Evolutionary conservation across 2,888 invertebrate genomes (phyloP).

Genomic region (Tenthredo distinguenda): DNA sequence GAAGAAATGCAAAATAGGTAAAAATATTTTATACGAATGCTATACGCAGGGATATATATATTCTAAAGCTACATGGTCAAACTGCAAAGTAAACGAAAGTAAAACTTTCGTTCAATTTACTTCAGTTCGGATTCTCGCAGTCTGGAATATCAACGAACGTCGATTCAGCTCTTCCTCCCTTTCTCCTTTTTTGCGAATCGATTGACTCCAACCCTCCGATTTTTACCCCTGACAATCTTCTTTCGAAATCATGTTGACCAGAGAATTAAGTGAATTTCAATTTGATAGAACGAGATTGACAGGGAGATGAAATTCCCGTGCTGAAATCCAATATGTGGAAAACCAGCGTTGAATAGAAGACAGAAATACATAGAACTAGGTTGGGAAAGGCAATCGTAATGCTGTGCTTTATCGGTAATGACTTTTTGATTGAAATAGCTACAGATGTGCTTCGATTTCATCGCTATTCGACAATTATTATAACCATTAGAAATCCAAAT

Average conservation of each 20-base stretch:
- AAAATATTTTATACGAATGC: not conserved
- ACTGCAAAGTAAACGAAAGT: constrained; percentile 33
- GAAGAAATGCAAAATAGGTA: not conserved
- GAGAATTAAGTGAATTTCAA: constrained; percentile 16
- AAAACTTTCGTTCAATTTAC: constrained; percentile 11
- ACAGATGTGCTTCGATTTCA: not conserved
- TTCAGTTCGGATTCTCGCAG: not conserved
- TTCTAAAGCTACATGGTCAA: not conserved
- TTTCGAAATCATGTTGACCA: not conserved
- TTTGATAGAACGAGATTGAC: constrained; percentile 3
- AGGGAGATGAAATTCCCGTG: not conserved
- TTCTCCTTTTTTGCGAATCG: not conserved
- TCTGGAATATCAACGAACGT: not conserved
- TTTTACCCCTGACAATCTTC: not conserved
- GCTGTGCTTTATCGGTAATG: constrained; percentile 4
- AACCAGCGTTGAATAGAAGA: not conserved
- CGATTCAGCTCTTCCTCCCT: not conserved
- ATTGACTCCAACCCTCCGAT: not conserved
- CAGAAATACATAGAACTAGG: not conserved
- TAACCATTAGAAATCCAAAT: not conserved
- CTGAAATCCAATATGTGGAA: constrained; percentile 11
- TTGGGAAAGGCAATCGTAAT: not conserved
- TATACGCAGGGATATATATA: not conserved
- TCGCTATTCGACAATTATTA: not conserved
- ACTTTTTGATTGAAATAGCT: constrained; percentile 14